Conservation (phyloP, 2,797 vertebrate genomes). For the Sebastes trivittatus region DNA sequence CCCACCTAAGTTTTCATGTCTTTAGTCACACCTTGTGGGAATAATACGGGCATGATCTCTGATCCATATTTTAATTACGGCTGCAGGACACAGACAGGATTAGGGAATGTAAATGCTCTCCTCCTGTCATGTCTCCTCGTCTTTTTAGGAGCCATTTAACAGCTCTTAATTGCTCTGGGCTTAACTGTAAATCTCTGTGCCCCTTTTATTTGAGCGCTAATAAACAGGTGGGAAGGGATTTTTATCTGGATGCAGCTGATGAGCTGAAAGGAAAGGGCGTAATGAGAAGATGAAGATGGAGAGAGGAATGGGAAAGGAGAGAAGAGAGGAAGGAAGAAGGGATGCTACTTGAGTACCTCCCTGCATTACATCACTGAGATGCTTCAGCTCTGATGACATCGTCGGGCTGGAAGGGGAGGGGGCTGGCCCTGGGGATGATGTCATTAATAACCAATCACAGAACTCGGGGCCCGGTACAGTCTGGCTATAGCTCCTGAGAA, state of each 20-base stretch:
- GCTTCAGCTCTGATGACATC: conserved; percentile 82
- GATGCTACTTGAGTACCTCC: conserved; percentile 63
- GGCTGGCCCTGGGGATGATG: conserved; percentile 71
- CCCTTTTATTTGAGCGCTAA: conserved; percentile 33
- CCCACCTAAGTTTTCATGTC: conserved; percentile 24
- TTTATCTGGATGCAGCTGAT: conserved; percentile 34
- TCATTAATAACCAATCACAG: conserved; percentile 79
- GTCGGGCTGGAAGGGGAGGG: conserved; percentile 36
- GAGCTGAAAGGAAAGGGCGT: conserved; percentile 33
- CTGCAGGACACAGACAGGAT: conserved; percentile 59
- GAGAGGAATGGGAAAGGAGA: conserved; percentile 20
- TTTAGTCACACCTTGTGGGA: conserved; percentile 16
- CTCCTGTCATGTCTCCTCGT: conserved; percentile 43
- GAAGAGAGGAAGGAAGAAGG: conserved; percentile 33
- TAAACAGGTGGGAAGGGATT: conserved; percentile 58
- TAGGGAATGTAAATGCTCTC: conserved; percentile 48
- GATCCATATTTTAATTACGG: conserved; percentile 68
- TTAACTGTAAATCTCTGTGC: conserved; percentile 40
- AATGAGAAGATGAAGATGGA: conserved; percentile 30
- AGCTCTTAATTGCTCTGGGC: conserved; percentile 42
- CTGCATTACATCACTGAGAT: conserved; percentile 83
- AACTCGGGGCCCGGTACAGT: conserved; percentile 10
- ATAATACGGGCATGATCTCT: conserved; percentile 34
- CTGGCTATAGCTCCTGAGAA: conserved; percentile 39
- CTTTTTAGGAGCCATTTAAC: conserved; percentile 44